Percentiles rank a stretch among this genome's conserved stretches.
These are phyloP conservation scores for Acheta domesticus DNA, from an alignment of 2,888 invertebrate species.

Conservation along the genomic window DNA sequence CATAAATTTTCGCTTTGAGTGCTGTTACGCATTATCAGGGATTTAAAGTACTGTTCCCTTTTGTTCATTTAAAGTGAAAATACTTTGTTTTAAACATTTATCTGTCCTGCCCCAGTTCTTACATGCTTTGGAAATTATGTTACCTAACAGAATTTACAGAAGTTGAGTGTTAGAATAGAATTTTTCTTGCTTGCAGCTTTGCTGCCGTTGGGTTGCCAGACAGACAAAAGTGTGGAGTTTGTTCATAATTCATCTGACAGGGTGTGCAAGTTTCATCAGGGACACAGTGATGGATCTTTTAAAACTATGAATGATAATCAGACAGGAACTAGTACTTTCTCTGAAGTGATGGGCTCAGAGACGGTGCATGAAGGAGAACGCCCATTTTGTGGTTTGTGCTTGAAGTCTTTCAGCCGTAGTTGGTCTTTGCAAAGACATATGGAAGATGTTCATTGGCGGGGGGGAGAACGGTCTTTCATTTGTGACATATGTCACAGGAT, in stretches of 20 bases:
- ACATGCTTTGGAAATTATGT: neutral
- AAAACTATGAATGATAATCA: neutral
- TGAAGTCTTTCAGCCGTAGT: constrained; percentile 33
- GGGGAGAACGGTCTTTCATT: constrained; percentile 26
- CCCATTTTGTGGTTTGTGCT: constrained; percentile 26
- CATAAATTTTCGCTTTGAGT: too few relatives aligned
- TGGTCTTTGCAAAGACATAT: constrained; percentile 34
- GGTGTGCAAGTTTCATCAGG: constrained; percentile 18
- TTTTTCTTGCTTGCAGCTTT: constrained; percentile 20
- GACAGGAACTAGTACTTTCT: neutral
- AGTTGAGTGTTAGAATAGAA: neutral
- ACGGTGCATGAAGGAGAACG: neutral
- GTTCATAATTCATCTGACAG: neutral
- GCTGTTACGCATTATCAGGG: too few relatives aligned
- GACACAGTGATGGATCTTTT: neutral
- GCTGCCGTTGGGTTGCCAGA: constrained; percentile 19
- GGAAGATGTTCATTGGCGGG: constrained; percentile 33
- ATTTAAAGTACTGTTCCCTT: too few relatives aligned
- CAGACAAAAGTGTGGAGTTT: constrained; percentile 3
- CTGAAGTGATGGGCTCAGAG: neutral
- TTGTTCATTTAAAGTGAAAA: neutral
- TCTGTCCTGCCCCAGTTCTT: neutral
- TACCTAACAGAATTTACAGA: neutral
- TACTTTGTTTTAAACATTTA: neutral
- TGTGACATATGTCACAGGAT: constrained; percentile 27